phyloP scores from a whole-genome alignment of 2,113 vertebrate genomes.

The Eurystomus gularis region DNA sequence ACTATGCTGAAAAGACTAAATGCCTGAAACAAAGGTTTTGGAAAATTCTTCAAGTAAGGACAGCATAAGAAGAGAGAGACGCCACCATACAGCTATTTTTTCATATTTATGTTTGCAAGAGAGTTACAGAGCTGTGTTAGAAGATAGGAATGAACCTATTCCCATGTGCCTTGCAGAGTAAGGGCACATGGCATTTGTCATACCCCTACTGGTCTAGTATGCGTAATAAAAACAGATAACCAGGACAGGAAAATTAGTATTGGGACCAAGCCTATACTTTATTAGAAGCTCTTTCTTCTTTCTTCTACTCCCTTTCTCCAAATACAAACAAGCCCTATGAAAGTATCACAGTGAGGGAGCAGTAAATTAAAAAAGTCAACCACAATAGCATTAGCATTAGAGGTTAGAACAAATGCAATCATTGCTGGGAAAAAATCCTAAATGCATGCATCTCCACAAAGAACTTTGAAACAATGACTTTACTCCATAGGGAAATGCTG shows the following conservation, averaged over 20 bases:
- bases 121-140: background rate
- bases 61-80: background rate
- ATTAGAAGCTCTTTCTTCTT: slow-evolving; percentile 63
- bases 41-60: slow-evolving; percentile 34
- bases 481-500: slow-evolving; percentile 66
- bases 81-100: background rate
- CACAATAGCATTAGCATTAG: slow-evolving; percentile 62
- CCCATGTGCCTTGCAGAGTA: slow-evolving; percentile 16
- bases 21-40: slow-evolving; percentile 29
- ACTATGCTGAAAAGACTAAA: slow-evolving; percentile 56
- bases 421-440: slow-evolving; percentile 64
- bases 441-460: slow-evolving; percentile 68
- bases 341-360: slow-evolving; percentile 65
- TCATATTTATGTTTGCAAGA: slow-evolving; percentile 39
- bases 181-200: slow-evolving; percentile 33
- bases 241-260: slow-evolving; percentile 69
- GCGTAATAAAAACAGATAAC: slow-evolving; percentile 64
- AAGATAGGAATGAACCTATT: slow-evolving; percentile 22
- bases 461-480: slow-evolving; percentile 71
- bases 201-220: background rate
- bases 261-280: slow-evolving; percentile 60
- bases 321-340: slow-evolving; percentile 63
- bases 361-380: slow-evolving; percentile 72
- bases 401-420: slow-evolving; percentile 59
- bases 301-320: slow-evolving; percentile 57